Base-by-base conservation (phyloP, 2,797 vertebrate genomes). In the Silurus lanzhouensis region DNA sequence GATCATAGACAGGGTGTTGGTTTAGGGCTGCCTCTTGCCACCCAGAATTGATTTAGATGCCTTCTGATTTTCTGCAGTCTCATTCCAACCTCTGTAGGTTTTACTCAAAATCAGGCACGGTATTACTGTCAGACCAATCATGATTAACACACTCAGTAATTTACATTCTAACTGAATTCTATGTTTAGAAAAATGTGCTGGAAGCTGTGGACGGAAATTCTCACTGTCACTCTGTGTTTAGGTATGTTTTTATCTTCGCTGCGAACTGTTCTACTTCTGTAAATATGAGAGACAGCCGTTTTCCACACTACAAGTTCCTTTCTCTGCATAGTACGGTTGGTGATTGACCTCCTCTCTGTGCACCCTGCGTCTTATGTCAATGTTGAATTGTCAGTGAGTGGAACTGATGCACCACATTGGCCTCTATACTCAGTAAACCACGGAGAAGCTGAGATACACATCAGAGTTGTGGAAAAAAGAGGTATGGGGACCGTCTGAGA, bases 111-210 rank as follows among this genome's bases (percentile, higher is more conserved):
- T 64, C 68, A 80, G 85, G 70, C 81, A 74, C 63, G 84, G 58
- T 82, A 84, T 85, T 86, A 83, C 84, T 89, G 89, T 89, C 88
- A 84, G 79, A 79, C 81, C 83, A 86, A 89, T 87, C 84, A 85
- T 86, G 88, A 88, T 89, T 84, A 88, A 87, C 88, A 83, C 63
- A 66, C 85, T 61, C 63, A 31, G 58, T 78, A 87, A 89, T 79
- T 58, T 70, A 75, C 46, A 89, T 4, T 20, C 88, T 48, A 71
- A 84, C 70, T 81, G 38, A 79, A 80, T 66, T 75, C 63, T 84
- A 78, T 81, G 71, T 78, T 86, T 89, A 2, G 74, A 80, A 83
- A 85, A 87, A 83, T 80, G 71, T 78, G 72, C 84, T 86, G 81
- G 81, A 66, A 67, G 84, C 84, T 86, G 84, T 86, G 76, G 85